Percentiles rank a stretch among this genome's conserved stretches.
Evolutionary conservation across 1,140 invertebrate genomes (phyloP).

Genomic region (Drosophila sturtevanti): DNA sequence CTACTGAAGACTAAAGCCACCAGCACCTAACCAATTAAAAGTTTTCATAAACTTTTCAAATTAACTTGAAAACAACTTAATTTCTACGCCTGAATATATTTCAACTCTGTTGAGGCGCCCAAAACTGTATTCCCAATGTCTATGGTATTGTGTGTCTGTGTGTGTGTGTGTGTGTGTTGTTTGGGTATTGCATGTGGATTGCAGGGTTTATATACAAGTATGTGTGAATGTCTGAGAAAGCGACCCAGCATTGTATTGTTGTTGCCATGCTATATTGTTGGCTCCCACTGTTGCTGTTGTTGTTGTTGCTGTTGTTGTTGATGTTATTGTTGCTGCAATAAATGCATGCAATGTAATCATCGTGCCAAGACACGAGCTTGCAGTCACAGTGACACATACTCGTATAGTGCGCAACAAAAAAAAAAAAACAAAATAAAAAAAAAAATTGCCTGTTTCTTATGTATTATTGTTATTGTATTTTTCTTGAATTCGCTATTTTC

Average conservation of each 20-base stretch:
- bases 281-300: not conserved
- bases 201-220: slow-evolving; percentile 15
- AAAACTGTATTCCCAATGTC: slow-evolving; percentile 37
- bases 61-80: slow-evolving; percentile 66
- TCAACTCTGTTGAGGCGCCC: slow-evolving; percentile 28
- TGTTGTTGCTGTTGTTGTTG: slow-evolving; percentile 6
- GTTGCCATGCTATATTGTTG: slow-evolving; percentile 9
- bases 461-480: not conserved
- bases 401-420: not conserved
- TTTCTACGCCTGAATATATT: slow-evolving; percentile 49
- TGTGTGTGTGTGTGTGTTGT: slow-evolving; percentile 21
- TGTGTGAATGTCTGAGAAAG: slow-evolving; percentile 8
- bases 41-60: slow-evolving; percentile 61
- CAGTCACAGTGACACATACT: slow-evolving; percentile 11
- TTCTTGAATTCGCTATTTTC: slow-evolving; percentile 2
- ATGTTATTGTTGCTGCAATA: slow-evolving; percentile 5
- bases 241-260: slow-evolving; percentile 1
- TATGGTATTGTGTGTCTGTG: slow-evolving; percentile 7
- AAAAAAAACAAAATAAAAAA: not conserved
- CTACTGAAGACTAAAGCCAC: slow-evolving; percentile 18
- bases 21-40: slow-evolving; percentile 67
- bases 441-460: slow-evolving; percentile 2
- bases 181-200: not conserved
- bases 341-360: slow-evolving; percentile 19
- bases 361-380: slow-evolving; percentile 5